Evolutionary conservation across 2,888 invertebrate genomes (phyloP).

Genomic region (Erynnis tages): DNA sequence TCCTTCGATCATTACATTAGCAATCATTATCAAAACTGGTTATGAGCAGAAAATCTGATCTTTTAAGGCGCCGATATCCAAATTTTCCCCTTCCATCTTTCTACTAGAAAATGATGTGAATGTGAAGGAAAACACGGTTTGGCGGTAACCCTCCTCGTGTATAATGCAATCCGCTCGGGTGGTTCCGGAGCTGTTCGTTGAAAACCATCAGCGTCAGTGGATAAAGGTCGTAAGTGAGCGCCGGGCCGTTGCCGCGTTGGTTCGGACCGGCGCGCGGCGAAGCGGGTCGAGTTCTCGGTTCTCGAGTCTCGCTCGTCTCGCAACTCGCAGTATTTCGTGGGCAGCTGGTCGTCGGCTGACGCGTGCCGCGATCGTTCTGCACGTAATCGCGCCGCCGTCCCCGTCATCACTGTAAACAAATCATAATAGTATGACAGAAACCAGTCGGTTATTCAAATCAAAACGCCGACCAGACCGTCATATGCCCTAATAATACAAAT

Average conservation of each 20-base stretch:
- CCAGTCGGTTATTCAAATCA: slow-evolving; percentile 49
- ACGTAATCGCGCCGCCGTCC: slow-evolving; percentile 29
- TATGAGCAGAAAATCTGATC: slow-evolving; percentile 4
- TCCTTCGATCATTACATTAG: too few relatives aligned
- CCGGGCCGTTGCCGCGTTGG: too few relatives aligned
- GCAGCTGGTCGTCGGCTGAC: slow-evolving; percentile 43
- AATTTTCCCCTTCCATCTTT: slow-evolving; percentile 15
- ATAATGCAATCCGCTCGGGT: slow-evolving; percentile 41
- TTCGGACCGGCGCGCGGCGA: slow-evolving; percentile 42
- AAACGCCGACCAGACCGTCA: slow-evolving; percentile 11
- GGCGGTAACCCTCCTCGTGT: slow-evolving; percentile 46
- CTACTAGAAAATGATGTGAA: slow-evolving; percentile 38
- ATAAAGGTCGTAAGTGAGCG: slow-evolving; percentile 32
- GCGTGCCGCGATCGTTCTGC: slow-evolving; percentile 31
- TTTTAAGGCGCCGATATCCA: background rate
- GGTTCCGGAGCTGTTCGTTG: slow-evolving; percentile 49
- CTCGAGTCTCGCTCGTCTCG: background rate
- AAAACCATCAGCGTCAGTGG: slow-evolving; percentile 31
- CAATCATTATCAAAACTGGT: too few relatives aligned
- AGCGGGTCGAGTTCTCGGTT: slow-evolving; percentile 18
- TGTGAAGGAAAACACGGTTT: slow-evolving; percentile 52
- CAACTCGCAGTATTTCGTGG: slow-evolving; percentile 27
- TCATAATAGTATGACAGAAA: slow-evolving; percentile 53
- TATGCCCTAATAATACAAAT: slow-evolving; percentile 10
- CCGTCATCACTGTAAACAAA: slow-evolving; percentile 63